Evolutionary conservation across 2,797 vertebrate species (phyloP), one percentile per base, ranked within the genome.

Genomic region (Sarcoramphus papa): DNA sequence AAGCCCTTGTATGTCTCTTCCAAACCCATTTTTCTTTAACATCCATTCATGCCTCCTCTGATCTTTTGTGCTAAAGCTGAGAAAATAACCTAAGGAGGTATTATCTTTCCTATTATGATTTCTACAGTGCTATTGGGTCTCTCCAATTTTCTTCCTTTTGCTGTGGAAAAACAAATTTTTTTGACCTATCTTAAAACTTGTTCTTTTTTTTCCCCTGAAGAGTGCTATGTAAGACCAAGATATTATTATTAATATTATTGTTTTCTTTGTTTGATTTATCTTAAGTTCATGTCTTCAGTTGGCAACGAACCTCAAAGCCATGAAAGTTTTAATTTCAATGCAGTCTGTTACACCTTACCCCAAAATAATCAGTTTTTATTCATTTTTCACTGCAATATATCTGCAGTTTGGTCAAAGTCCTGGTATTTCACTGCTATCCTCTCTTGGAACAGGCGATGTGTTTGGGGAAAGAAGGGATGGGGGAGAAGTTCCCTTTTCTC

Each of bases 11-110:
- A 77, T 40, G 23, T 94, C 89, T 97, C 79, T 95, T 97, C 80
- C 85, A 84, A 97, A 94, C 21, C 81, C 63, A 85, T 96, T 98
- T 98, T 98, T 95, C 95, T 97, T 97, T 95, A 96, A 86, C 53
- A 95, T 88, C 86, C 68, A 87, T 86, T 97, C 94, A 90, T 83
- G 54, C 45, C 50, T 95, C 33, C 84, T 95, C 85, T 96, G 93
- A 97, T 97, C 82, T 97, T 96, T 81, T 91, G 65, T 96, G 59
- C 56, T 95, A 88, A 93, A 95, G 63, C 85, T 95, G 85, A 96
- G 94, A 96, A 97, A 95, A 95, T 89, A 96, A 90, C 91, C 76
- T 45, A 57, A 85, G 88, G 54, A 95, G 84, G 76, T 84, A 95
- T 97, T 97, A 96, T 94, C 67, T 97, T 96, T 94, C 53, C 80